Conservation (phyloP, 2,113 vertebrate genomes). For the Onychorhynchus coronatus region DNA sequence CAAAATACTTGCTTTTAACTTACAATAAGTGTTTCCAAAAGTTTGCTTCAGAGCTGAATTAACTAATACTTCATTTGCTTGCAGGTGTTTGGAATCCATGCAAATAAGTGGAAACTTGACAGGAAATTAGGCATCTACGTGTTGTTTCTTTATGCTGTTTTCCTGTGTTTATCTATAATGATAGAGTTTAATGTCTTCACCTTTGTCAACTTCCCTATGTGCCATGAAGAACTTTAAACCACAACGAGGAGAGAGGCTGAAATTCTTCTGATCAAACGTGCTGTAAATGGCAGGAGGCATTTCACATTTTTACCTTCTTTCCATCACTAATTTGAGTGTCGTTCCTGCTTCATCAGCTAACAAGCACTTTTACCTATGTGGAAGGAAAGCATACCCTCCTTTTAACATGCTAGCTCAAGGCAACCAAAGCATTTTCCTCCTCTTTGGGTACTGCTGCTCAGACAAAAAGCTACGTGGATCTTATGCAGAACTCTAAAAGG, state of each 20-base stretch:
- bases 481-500: constrained; percentile 1
- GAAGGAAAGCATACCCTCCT: constrained; percentile 50
- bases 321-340: constrained; percentile 38
- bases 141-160: constrained; percentile 87
- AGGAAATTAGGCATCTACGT: constrained; percentile 89
- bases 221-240: constrained; percentile 82
- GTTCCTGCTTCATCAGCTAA: constrained; percentile 58
- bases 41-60: not conserved
- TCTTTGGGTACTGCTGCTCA: constrained; percentile 37
- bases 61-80: not conserved
- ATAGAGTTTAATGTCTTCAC: constrained; percentile 99
- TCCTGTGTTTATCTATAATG: constrained; percentile 95
- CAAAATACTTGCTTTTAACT: not conserved
- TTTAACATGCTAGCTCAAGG: constrained; percentile 26
- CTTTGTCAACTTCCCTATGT: constrained; percentile 98
- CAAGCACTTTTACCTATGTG: constrained; percentile 39
- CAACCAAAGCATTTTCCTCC: constrained; percentile 51
- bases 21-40: not conserved
- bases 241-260: not conserved
- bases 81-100: constrained; percentile 90
- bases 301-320: constrained; percentile 42
- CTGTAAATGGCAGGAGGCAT: constrained; percentile 38
- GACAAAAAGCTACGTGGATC: constrained; percentile 9
- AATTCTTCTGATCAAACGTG: not conserved
- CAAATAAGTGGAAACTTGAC: constrained; percentile 95